phyloP scores from a whole-genome alignment of 2,113 vertebrate species.

The Polypterus bichir region DNA sequence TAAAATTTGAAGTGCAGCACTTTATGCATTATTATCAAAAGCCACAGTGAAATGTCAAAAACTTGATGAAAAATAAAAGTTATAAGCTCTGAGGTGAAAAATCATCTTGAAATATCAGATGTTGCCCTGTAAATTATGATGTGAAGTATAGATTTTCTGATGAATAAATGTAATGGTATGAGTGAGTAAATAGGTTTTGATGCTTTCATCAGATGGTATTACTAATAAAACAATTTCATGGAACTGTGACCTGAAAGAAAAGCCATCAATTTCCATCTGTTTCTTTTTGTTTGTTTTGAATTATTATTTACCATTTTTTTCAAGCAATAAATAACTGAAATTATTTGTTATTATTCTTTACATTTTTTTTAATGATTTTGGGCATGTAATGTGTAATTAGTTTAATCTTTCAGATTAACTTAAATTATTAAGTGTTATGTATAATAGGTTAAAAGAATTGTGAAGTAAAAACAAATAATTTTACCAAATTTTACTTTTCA shows the following conservation, averaged over 20 bases:
- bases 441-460: too few species aligned
- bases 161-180: neutral
- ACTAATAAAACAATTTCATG: conserved; percentile 7
- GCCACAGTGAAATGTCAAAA: neutral
- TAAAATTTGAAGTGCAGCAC: too few species aligned
- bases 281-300: neutral
- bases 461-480: too few species aligned
- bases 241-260: neutral
- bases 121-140: neutral
- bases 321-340: too few species aligned
- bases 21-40: too few species aligned
- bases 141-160: neutral
- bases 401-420: too few species aligned
- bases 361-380: too few species aligned
- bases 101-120: neutral
- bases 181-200: conserved; percentile 1
- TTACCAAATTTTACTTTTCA: too few species aligned
- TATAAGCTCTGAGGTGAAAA: neutral
- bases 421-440: too few species aligned
- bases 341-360: too few species aligned
- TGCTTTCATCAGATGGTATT: conserved; percentile 4
- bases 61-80: neutral
- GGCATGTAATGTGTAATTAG: too few species aligned
- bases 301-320: neutral
- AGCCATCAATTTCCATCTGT: conserved; percentile 1